These are phyloP conservation scores for Zenarchopterus dispar DNA, from an alignment of 2,797 vertebrate species.

Conservation along the genomic window DNA sequence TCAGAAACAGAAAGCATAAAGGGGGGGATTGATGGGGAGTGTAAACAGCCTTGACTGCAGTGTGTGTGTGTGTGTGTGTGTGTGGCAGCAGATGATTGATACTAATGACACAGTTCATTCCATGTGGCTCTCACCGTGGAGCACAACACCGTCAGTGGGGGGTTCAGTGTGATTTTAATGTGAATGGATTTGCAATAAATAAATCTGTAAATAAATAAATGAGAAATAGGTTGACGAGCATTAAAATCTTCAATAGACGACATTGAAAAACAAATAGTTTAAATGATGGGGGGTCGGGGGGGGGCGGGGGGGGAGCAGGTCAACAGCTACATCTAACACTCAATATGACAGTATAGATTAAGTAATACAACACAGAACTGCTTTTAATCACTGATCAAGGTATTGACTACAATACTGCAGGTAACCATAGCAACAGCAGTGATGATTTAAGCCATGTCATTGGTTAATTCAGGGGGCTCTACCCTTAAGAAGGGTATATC, in stretches of 20 bases:
- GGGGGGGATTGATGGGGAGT: slow-evolving; percentile 13
- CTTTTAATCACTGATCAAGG: slow-evolving; percentile 1
- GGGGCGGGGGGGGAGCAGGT: not conserved
- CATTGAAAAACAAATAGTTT: not conserved
- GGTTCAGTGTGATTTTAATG: slow-evolving; percentile 17
- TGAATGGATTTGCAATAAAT: slow-evolving; percentile 10
- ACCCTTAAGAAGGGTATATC: not conserved
- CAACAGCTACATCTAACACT: not conserved
- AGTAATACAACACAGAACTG: not conserved
- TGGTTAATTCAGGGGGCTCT: not conserved
- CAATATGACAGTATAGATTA: not conserved
- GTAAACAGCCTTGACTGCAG: slow-evolving; percentile 12
- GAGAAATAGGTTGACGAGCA: not conserved
- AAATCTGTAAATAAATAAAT: not conserved
- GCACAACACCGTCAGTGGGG: not conserved
- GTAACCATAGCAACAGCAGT: slow-evolving; percentile 31
- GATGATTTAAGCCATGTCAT: slow-evolving; percentile 8
- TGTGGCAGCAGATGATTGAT: slow-evolving; percentile 39
- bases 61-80: not conserved
- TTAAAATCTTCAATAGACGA: not conserved
- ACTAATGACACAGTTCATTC: slow-evolving; percentile 35
- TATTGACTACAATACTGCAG: not conserved
- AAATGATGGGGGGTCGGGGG: too few species aligned
- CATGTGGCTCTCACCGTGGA: slow-evolving; percentile 29
- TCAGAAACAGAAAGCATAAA: slow-evolving; percentile 13